phyloP scores from a whole-genome alignment of 2,113 vertebrate genomes.

The Vombatus ursinus region DNA sequence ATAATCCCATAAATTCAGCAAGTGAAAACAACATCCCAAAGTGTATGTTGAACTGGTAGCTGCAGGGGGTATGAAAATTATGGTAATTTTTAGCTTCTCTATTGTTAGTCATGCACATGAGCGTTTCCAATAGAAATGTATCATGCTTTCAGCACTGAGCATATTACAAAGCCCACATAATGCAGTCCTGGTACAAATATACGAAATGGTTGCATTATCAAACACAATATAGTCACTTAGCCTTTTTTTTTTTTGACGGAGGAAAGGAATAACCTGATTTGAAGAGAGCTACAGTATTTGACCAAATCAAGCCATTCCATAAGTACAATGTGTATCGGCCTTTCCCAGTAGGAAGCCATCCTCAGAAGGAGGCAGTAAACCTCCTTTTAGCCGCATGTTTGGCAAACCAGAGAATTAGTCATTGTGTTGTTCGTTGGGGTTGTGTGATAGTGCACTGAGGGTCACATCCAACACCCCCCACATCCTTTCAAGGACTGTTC shows the following conservation, averaged over 20 bases:
- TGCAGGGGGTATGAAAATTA: constrained; percentile 82
- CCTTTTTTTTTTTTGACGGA: constrained; percentile 63
- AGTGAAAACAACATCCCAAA: constrained; percentile 81
- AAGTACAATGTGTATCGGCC: neutral
- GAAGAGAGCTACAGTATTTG: neutral
- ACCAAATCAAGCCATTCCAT: neutral
- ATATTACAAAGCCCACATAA: constrained; percentile 67
- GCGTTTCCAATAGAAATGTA: constrained; percentile 79
- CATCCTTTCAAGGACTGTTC: neutral
- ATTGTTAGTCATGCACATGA: constrained; percentile 72
- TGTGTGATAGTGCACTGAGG: neutral
- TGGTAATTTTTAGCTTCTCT: constrained; percentile 83
- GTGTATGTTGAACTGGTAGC: constrained; percentile 77
- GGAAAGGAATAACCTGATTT: constrained; percentile 45
- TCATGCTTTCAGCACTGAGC: constrained; percentile 62
- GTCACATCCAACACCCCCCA: neutral
- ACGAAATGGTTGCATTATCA: constrained; percentile 72
- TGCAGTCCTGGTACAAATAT: constrained; percentile 57
- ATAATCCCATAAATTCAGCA: constrained; percentile 80
- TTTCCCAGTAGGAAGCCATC: neutral
- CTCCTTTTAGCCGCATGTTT: neutral
- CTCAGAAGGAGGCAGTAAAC: neutral
- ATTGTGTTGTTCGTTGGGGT: neutral
- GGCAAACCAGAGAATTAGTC: neutral
- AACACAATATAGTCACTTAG: constrained; percentile 63